Evolutionary conservation across 2,797 vertebrate genomes (phyloP).

Genomic region (Anomalospiza imberbis): DNA sequence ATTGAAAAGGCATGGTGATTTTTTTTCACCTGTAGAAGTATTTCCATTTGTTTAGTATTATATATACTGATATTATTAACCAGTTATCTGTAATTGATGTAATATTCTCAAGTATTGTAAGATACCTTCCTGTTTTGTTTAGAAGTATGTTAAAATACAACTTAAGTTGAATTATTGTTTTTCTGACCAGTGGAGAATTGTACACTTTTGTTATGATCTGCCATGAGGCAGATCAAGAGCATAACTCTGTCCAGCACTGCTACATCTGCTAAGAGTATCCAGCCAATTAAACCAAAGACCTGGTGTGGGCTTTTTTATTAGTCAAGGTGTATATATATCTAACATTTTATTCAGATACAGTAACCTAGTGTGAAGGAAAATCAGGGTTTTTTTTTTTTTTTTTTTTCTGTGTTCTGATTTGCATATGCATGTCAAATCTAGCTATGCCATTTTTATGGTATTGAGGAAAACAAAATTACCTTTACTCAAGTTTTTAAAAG

Average conservation of each 20-base stretch:
- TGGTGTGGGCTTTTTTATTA: background rate
- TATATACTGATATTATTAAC: background rate
- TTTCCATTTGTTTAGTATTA: background rate
- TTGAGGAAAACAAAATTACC: conserved; percentile 71
- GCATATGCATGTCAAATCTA: conserved; percentile 67
- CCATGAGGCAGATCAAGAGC: background rate
- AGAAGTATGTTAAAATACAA: background rate
- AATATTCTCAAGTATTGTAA: background rate
- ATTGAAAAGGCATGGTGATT: background rate
- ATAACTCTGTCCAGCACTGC: background rate
- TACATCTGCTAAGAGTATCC: conserved; percentile 37
- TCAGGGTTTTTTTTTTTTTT: background rate
- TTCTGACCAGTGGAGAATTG: background rate
- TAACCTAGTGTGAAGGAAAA: conserved; percentile 58
- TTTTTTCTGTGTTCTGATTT: conserved; percentile 54
- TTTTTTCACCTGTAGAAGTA: background rate
- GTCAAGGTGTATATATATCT: conserved; percentile 58
- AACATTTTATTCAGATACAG: conserved; percentile 39
- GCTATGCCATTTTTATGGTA: conserved; percentile 47
- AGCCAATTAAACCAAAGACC: conserved; percentile 62
- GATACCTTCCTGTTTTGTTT: background rate
- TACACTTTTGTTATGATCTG: background rate
- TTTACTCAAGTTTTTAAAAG: conserved; percentile 70
- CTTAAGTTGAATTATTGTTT: background rate
- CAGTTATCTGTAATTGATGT: background rate